Base-by-base conservation (phyloP, 2,797 vertebrate species). In the Benthosema pterotum region DNA sequence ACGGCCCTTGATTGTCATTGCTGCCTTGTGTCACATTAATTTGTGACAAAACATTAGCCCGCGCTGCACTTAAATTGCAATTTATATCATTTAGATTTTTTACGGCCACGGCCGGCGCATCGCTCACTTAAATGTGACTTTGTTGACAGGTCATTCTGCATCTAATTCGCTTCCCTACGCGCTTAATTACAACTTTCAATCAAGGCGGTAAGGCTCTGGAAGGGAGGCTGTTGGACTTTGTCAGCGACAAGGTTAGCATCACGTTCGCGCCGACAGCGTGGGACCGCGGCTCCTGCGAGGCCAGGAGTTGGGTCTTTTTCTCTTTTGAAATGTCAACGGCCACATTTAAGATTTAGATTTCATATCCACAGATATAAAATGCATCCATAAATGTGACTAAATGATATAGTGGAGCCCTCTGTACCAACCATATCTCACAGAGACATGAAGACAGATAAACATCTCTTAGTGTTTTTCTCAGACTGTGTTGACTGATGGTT, bases 31-130 rank as follows among this genome's bases (percentile, higher is more conserved):
- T 96, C 96, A 96, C 96, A 97, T 98, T 98, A 97, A 97, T 95
- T 95, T 89, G 95, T 95, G 95, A 96, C 94, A 96, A 91, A 96
- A 97, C 95, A 98, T 97, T 98, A 98, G 96, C 95, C 94, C 85
- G 79, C 18, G 83, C 94, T 94, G 94, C 95, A 96, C 95, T 99
- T 99, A 99, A 99, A 98, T 91, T 92, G 95, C 95, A 94, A 99
- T 99, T 99, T 99, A 99, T 99, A 98, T 97, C 94, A 96, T 98
- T 98, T 99, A 98, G 32, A 94, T 95, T 95, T 95, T 97, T 96
- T 96, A 96, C 94, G 91, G 94, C 93, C 78, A 91, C 89, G 92
- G 88, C 77, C 82, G 84, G 84, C 82, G 90, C 97, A 98, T 99
- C 95, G 94, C 83, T 99, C 97, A 98, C 94, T 95, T 96, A 96